These are phyloP conservation scores for Cyprinodon brontotheroides DNA, from an alignment of 2,113 vertebrate species.

Conservation along the genomic window DNA sequence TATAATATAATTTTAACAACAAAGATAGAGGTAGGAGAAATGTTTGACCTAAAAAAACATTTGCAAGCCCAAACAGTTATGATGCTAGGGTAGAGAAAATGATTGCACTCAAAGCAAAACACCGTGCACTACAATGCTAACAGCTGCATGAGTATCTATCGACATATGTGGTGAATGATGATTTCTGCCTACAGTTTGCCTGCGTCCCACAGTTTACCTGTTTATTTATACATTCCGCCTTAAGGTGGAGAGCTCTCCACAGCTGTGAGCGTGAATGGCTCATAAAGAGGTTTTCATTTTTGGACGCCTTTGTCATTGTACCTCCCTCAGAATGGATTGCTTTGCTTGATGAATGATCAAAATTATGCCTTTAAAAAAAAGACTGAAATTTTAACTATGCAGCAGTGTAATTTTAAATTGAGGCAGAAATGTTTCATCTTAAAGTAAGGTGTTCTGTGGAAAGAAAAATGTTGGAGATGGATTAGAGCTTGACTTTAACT, in stretches of 20 bases:
- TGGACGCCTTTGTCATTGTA: not conserved
- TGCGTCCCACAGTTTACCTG: constrained; percentile 8
- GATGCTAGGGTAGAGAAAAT: not conserved
- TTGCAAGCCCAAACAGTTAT: not conserved
- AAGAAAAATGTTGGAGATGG: constrained; percentile 13
- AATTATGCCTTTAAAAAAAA: constrained; percentile 1
- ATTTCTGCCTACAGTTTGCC: constrained; percentile 7
- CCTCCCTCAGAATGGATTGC: constrained; percentile 19
- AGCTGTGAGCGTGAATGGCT: constrained; percentile 18
- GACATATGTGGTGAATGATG: constrained; percentile 13
- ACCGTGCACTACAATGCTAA: not conserved
- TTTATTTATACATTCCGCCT: constrained; percentile 36
- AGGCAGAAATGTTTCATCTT: constrained; percentile 1
- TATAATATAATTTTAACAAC: not conserved
- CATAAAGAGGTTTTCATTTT: constrained; percentile 17
- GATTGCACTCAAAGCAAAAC: not conserved
- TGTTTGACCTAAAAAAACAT: not conserved
- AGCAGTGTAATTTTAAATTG: constrained; percentile 13
- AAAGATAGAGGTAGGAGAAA: not conserved
- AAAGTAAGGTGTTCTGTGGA: not conserved
- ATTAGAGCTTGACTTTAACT: not conserved
- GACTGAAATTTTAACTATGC: constrained; percentile 26
- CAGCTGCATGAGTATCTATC: constrained; percentile 3
- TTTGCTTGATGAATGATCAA: constrained; percentile 18
- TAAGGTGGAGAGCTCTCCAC: constrained; percentile 22